Percentiles rank a stretch among this genome's conserved stretches.
Evolutionary conservation across 2,888 invertebrate species (phyloP).

Genomic region (Aphodius granarius): DNA sequence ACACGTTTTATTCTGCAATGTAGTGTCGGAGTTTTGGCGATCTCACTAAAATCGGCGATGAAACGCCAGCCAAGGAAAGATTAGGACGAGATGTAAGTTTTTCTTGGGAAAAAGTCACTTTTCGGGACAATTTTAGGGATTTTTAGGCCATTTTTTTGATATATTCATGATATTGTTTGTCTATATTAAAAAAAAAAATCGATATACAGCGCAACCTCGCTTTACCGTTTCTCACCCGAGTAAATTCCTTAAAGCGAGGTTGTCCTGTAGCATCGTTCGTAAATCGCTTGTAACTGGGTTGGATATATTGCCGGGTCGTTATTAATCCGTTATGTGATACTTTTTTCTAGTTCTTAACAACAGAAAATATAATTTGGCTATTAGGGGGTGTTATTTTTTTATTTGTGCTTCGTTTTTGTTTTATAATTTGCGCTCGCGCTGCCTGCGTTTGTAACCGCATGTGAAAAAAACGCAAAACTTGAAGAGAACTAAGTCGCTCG

Average conservation of each 20-base stretch:
- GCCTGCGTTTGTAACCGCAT: background rate
- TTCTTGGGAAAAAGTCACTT: background rate
- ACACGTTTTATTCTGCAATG: slow-evolving; percentile 9
- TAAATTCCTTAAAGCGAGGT: background rate
- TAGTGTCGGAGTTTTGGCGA: slow-evolving; percentile 67
- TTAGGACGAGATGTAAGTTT: slow-evolving; percentile 24
- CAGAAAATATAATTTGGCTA: no score
- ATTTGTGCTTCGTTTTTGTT: slow-evolving; percentile 2
- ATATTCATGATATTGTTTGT: background rate
- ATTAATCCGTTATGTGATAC: no score
- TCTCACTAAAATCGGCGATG: slow-evolving; percentile 59
- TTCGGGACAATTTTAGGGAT: background rate
- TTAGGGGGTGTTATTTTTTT: background rate
- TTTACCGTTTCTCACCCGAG: background rate
- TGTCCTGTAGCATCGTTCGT: background rate
- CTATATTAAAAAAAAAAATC: background rate
- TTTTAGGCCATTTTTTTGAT: background rate
- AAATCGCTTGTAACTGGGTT: background rate
- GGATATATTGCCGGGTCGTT: background rate
- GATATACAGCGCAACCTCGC: background rate
- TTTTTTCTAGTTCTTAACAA: no score
- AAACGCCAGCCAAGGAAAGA: slow-evolving; percentile 30
- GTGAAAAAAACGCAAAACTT: background rate
- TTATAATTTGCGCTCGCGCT: background rate
- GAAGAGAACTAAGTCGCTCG: slow-evolving; percentile 61